Evolutionary conservation across 2,888 invertebrate genomes (phyloP).

Genomic region (Ophioninae sp.): DNA sequence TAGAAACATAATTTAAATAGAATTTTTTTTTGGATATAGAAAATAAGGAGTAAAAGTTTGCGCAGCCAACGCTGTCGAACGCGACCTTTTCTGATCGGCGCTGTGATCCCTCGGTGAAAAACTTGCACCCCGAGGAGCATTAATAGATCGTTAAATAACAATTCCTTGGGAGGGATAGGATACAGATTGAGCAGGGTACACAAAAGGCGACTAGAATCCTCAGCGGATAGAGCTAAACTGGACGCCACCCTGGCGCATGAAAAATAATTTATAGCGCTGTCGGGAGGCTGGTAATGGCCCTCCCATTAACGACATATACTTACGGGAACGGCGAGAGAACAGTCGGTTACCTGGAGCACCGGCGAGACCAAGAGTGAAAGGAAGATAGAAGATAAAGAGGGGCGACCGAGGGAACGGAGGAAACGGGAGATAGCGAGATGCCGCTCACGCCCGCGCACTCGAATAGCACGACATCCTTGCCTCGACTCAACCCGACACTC

Average conservation of each 20-base stretch:
- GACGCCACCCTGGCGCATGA: conserved; percentile 56
- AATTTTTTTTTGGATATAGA: no score
- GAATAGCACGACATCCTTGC: conserved; percentile 41
- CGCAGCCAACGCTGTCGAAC: not conserved
- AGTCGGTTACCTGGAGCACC: conserved; percentile 31
- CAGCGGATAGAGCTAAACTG: conserved; percentile 34
- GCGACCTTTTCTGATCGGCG: conserved; percentile 44
- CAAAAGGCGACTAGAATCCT: conserved; percentile 38
- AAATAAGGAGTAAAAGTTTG: no score
- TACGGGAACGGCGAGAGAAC: conserved; percentile 30
- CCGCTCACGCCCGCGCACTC: conserved; percentile 58
- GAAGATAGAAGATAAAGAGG: conserved; percentile 44
- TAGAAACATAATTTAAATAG: no score
- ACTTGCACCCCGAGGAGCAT: conserved; percentile 47
- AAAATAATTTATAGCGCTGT: conserved; percentile 63
- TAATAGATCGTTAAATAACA: conserved; percentile 61
- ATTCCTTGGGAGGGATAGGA: conserved; percentile 34
- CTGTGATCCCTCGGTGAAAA: conserved; percentile 35
- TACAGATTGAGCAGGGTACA: conserved; percentile 16
- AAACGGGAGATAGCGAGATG: conserved; percentile 51
- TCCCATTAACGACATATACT: conserved; percentile 53
- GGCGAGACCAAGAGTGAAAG: conserved; percentile 42
- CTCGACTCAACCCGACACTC: conserved; percentile 34
- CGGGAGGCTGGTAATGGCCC: conserved; percentile 55
- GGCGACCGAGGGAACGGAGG: conserved; percentile 32